Base-by-base conservation (phyloP, 64 coral and sea anemone species). In the Porites australiensis region DNA sequence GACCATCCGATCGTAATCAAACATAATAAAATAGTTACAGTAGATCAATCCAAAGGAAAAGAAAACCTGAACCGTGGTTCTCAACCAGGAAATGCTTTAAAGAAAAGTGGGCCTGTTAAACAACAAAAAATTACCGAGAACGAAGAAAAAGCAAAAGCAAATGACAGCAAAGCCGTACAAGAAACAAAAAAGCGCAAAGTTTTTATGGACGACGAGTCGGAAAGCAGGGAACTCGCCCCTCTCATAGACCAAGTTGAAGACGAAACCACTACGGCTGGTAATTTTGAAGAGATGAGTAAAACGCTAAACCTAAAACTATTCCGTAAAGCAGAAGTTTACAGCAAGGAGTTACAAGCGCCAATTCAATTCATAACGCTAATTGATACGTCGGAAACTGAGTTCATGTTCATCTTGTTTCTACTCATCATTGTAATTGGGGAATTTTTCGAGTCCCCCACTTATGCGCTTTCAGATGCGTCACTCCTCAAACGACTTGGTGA, bases 371-470 rank as follows among this genome's bases (percentile, higher is more conserved):
- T 86, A 2, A 93, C 94, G 11, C 47, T 89, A 60, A 53, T 96
- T 21, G 94, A 96, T 52, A 71, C 58, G 15, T 7, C 65, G 14
- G 98, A 99, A 92, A 87, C 89, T 49, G 19, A 89, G 22, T 93
- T 74, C 44, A 68, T 99, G 77, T 99, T 96, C 77, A 21, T 96
- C 55, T 79, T 99, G 58, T 94, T 99, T 70, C 73, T 82, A 7
- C 57, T 99, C 46, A 49, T 99, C 8, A 84, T 99, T 13, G 82
- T 99, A 23, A 75, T 96, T 10, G 98, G 91, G 3, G 94, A 99
- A 66, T 96, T 99, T 66, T 47, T 99, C 0, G 98, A 99, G 20
- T 99, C 98, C 20, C 92, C 98, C 61, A 94, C 94, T 3, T 96
- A 79, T 62, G 87, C 98, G 16, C 89, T 99, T 4, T 96, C 98